Conservation (phyloP, 1,140 invertebrate species). For the Leucophenga varia region DNA sequence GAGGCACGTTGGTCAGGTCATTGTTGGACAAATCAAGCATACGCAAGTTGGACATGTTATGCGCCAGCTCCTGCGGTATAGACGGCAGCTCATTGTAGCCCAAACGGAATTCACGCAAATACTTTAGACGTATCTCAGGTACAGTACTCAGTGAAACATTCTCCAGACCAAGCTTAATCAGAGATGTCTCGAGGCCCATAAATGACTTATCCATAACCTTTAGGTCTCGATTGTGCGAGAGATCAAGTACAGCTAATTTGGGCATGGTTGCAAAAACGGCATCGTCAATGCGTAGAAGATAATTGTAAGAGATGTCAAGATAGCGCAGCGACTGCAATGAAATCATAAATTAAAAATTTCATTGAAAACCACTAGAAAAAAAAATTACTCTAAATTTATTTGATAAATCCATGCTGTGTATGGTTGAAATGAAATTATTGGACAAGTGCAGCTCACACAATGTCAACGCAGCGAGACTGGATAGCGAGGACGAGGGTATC, state of each 20-base stretch:
- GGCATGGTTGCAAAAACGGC: conserved; percentile 74
- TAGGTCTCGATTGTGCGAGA: conserved; percentile 74
- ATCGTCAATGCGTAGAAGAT: conserved; percentile 74
- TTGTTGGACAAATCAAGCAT: conserved; percentile 74
- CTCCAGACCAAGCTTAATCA: conserved; percentile 75
- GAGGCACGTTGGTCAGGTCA: conserved; percentile 71
- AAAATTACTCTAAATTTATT: conserved; percentile 68
- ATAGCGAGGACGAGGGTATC: conserved; percentile 72
- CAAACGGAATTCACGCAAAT: conserved; percentile 71
- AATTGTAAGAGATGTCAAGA: conserved; percentile 80
- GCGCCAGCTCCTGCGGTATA: conserved; percentile 73
- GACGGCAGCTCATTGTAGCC: conserved; percentile 76
- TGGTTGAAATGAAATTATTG: conserved; percentile 75
- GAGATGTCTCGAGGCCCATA: conserved; percentile 71
- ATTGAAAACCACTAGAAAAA: background rate
- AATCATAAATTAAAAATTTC: background rate
- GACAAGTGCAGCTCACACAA: conserved; percentile 76
- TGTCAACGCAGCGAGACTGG: conserved; percentile 68
- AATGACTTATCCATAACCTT: conserved; percentile 68
- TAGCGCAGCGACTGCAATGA: conserved; percentile 64
- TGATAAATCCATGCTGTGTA: conserved; percentile 72
- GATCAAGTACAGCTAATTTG: conserved; percentile 70
- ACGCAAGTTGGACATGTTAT: conserved; percentile 73
- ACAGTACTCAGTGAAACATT: conserved; percentile 76
- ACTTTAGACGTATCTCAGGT: conserved; percentile 73